Evolutionary conservation across 2,888 invertebrate genomes (phyloP).

Genomic region (Pasiphila rectangulata): DNA sequence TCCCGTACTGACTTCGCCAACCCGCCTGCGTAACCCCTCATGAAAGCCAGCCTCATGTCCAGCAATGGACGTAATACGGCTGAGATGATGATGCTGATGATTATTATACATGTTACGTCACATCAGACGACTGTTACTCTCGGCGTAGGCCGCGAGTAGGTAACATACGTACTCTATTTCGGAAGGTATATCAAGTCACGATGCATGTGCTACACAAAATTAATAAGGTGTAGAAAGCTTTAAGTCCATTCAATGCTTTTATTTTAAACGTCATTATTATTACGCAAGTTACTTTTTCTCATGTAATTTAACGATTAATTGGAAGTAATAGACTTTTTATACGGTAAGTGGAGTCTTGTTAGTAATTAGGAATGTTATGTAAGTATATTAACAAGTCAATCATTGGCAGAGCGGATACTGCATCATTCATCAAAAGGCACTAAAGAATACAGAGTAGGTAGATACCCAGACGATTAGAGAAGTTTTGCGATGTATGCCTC

Average conservation of each 20-base stretch:
- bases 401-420: constrained; percentile 5
- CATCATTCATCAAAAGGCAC: constrained; percentile 2
- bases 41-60: too few relatives aligned
- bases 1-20: too few relatives aligned
- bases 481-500: too few relatives aligned
- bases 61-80: too few relatives aligned
- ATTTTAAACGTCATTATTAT: constrained; percentile 26
- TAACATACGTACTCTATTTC: constrained; percentile 6
- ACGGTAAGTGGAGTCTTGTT: constrained; percentile 24
- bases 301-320: constrained; percentile 26
- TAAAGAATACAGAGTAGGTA: too few relatives aligned
- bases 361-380: constrained; percentile 25
- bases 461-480: too few relatives aligned
- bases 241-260: constrained; percentile 18
- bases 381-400: constrained; percentile 24
- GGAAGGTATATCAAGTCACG: constrained; percentile 21
- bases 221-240: constrained; percentile 27
- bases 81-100: too few relatives aligned
- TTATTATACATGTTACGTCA: too few relatives aligned
- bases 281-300: constrained; percentile 25
- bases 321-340: constrained; percentile 27
- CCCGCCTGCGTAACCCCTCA: too few relatives aligned
- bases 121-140: too few relatives aligned
- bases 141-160: too few relatives aligned
- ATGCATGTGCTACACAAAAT: constrained; percentile 18